Evolutionary conservation across 2,888 invertebrate genomes (phyloP), one percentile per base, ranked within the genome.

Genomic region (Poecilobothrus nobilitatus): DNA sequence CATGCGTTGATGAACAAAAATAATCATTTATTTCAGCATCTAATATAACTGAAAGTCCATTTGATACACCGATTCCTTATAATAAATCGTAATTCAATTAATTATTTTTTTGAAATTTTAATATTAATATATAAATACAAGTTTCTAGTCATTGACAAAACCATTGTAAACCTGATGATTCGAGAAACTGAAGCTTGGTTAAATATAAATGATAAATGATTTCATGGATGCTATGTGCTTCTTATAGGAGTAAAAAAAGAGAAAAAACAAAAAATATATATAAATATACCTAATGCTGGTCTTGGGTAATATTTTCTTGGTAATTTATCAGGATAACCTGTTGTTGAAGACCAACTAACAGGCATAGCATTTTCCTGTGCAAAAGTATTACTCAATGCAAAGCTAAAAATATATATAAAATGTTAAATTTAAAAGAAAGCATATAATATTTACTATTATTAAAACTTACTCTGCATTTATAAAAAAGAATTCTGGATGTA

Each of bases 1-100:
- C 91, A 76, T 86, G 88, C 1, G 91, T 91, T 0, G 91, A 90
- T 1, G 91, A 90, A 75, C 92, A 92, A 78, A 87, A 91, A 77
- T 92, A 92, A 76, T 92, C 89, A 2, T 86, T 84, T 0, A 88
- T 75, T 71, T 89, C 86, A 0, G 89, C 89, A 76, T 92, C 89
- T 53, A 92, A 79, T 0, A 89, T 83, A 12, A 92, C 76, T 18
- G 87, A 86, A 21, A 92, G 80, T 0, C 92, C 92, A 70, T 89
- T 86, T 72, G 86, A 85, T 1, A 86, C 84, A 21, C 92, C 92
- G 41, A 88, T 84, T n/a, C 91, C 79, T 68, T 73, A n/a, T n/a
- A n/a, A n/a, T n/a, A n/a, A n/a, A n/a, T n/a, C n/a, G n/a, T n/a
- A n/a, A n/a, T n/a, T n/a, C n/a, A n/a, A n/a, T n/a, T n/a, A n/a